Evolutionary conservation across 2,113 vertebrate genomes (phyloP), one percentile per base, ranked within the genome.

Genomic region (Sisor rabdophorus): DNA sequence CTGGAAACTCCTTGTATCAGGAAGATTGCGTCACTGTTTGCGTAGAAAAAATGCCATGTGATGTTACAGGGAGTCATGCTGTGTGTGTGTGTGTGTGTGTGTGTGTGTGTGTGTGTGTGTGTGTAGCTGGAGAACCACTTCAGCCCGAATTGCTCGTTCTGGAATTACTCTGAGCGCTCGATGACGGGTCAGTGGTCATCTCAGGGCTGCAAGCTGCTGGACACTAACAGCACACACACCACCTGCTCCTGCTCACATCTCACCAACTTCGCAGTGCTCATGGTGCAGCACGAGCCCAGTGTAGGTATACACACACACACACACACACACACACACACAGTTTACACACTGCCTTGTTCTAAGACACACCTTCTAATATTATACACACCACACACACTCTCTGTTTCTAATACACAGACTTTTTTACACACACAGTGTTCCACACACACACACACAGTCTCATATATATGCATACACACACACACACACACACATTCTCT

Each of bases 81-180:
- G 1, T 84, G 95, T 94, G 85, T 92, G 76, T 9, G 52, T 17
- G 26, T 56, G 19, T 36, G 65, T 73, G 26, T 67, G 0, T 72
- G 24, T 79, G 2, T 84, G 61, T 15, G 59, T 20, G 28, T 60
- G 22, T 36, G 61, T 71, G 59, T 75, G 47, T 63, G 0, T 73
- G 32, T 75, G 1, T 85, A 97, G 95, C 85, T 93, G 79, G 93
- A 96, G 81, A 94, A 95, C 87, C 94, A 95, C 73, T 93, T 93
- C 90, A 95, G 91, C 24, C 94, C 95, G n/a, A 98, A 97, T 87
- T 98, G 95, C 84, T 95, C 95, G 2, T 98, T 98, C 91, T 98
- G 95, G 95, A 97, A 96, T 89, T 98, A 98, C 89, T 97, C 95
- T 0, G 94, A 96, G 86, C 93, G 94, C 15, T 94, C 95, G 70